Percentiles rank a stretch among this genome's conserved stretches.
phyloP scores from a whole-genome alignment of 2,888 invertebrate species.

The Scelioninae gen. 1 region DNA sequence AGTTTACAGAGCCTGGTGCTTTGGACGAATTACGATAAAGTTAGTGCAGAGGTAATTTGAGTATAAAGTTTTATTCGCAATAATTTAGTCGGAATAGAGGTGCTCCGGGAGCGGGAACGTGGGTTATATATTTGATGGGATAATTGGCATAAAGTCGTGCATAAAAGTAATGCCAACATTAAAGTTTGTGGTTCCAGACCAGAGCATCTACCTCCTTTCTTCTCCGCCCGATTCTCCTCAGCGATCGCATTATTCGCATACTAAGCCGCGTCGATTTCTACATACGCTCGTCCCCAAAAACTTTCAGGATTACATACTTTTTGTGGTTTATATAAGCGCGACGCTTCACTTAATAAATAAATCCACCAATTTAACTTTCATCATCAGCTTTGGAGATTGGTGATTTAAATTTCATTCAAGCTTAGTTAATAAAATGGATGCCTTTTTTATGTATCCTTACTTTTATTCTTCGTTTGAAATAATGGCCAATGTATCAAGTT shows the following conservation, averaged over 20 bases:
- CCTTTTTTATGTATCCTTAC: constrained; percentile 27
- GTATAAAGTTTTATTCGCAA: constrained; percentile 85
- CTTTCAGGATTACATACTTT: constrained; percentile 58
- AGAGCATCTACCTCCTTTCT: constrained; percentile 75
- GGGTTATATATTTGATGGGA: constrained; percentile 84
- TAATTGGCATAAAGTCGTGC: constrained; percentile 84
- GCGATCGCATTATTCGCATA: constrained; percentile 63
- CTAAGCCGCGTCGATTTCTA: constrained; percentile 65
- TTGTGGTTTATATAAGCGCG: constrained; percentile 20
- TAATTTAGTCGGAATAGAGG: constrained; percentile 79
- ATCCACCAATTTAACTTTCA: constrained; percentile 49
- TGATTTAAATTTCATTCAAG: constrained; percentile 16
- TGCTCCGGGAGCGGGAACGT: constrained; percentile 74
- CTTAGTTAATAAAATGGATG: constrained; percentile 25
- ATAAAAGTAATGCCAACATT: constrained; percentile 84
- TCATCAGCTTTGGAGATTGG: constrained; percentile 5
- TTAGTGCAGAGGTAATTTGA: constrained; percentile 83
- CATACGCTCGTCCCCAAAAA: constrained; percentile 48
- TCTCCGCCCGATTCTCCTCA: constrained; percentile 49
- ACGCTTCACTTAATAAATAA: constrained; percentile 39
- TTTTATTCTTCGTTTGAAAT: constrained; percentile 39
- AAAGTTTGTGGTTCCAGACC: constrained; percentile 84
- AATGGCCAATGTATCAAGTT: constrained; percentile 51
- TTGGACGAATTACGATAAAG: constrained; percentile 82
- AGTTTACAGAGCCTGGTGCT: constrained; percentile 64